Evolutionary conservation across 2,113 vertebrate species (phyloP), one percentile per base, ranked within the genome.

Genomic region (Picathartes gymnocephalus): DNA sequence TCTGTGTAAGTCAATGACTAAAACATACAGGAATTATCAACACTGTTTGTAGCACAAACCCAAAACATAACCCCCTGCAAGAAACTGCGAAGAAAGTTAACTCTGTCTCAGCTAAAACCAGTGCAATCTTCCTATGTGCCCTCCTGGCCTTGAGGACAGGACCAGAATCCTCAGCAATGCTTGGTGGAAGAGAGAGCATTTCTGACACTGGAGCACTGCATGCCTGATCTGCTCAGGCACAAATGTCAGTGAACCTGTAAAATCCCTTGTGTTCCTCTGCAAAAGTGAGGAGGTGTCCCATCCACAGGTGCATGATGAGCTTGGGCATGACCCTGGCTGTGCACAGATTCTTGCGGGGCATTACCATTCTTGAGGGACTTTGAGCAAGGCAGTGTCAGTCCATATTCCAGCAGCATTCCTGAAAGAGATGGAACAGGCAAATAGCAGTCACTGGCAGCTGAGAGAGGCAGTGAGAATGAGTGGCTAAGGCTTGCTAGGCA

Each of bases 301-400:
- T 15, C 37, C 4, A 3, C 0, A 0, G 6, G 7, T 44, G 21
- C 20, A 7, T 47, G 45, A 39, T 0, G 6, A 83, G 31, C n/a
- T 69, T 1, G 4, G 89, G 28, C 77, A 62, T 25, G 64, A 50
- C 23, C 6, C 54, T 70, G 4, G 1, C 64, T 2, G 1, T 78
- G 23, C 33, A 48, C 15, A 54, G 24, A 28, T 60, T 81, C 66
- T 6, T 73, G 30, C 50, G 15, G 7, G 44, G 22, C 14, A 7
- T 37, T n/a, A 25, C 16, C 8, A 7, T 56, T 68, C 47, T 50
- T 23, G 0, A 1, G 19, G 61, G 27, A 4, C 16, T 68, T 88
- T 60, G 86, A 44, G 66, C 39, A 76, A 64, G 53, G 57, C 66
- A 76, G 31, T 44, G 16, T 60, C 19, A 22, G 39, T 31, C 35